These are phyloP conservation scores for Reinhardtius hippoglossoides DNA, from an alignment of 2,113 vertebrate species.

Conservation along the genomic window DNA sequence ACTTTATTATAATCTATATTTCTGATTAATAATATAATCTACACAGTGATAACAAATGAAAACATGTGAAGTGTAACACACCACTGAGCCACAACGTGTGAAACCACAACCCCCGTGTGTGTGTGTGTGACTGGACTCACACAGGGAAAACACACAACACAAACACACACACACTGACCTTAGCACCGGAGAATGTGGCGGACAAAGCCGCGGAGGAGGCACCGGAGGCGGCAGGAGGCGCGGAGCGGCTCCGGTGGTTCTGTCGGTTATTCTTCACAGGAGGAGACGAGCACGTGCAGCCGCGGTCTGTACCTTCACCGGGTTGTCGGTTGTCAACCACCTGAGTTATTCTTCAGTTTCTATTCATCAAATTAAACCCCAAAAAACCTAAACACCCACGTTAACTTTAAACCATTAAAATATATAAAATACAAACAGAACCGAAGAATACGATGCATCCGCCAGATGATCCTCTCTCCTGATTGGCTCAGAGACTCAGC, in stretches of 20 bases:
- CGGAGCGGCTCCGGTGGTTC: neutral
- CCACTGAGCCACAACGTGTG: too few relatives aligned
- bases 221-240: neutral
- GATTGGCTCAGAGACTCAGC: fast-evolving
- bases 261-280: neutral
- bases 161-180: constrained; percentile 23
- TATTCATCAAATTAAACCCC: fast-evolving
- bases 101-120: too few relatives aligned
- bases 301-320: too few relatives aligned
- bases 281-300: constrained; percentile 27
- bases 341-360: neutral
- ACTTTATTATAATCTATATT: too few relatives aligned
- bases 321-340: neutral
- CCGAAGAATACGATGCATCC: neutral
- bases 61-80: neutral
- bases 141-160: neutral
- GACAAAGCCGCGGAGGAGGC: neutral
- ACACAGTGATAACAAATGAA: too few relatives aligned
- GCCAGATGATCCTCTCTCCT: neutral
- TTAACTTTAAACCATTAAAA: neutral
- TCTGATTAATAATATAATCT: too few relatives aligned
- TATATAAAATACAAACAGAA: neutral
- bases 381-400: neutral
- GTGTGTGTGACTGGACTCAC: too few relatives aligned
- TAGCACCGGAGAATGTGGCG: neutral